Evolutionary conservation across 2,113 vertebrate genomes (phyloP), one percentile per base, ranked within the genome.

Genomic region (Falcunculus frontatus): DNA sequence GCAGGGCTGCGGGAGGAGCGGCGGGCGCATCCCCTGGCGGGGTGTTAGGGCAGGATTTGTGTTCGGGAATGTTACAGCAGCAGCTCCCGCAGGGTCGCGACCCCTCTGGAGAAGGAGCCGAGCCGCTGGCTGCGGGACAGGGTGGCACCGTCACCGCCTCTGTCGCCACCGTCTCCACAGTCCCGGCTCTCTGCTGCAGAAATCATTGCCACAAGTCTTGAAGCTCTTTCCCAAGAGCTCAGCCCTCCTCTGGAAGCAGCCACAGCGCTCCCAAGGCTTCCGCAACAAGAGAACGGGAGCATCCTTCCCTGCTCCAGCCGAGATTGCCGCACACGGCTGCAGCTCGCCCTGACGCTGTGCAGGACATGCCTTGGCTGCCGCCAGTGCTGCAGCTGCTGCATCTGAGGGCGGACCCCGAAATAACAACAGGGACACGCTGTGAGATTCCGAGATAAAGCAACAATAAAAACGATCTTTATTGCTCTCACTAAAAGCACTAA

Each of bases 401-500:
- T 15, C 73, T n/a, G 67, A 62, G 81, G 23, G 47, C 8, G 27
- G 76, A 75, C 91, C 89, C 88, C 73, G 42, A 72, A 92, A 62
- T 33, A 89, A 76, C 82, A 52, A 16, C 13, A 44, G 86, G 69
- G 35, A 75, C 60, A n/a, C 0, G 15, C 87, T 53, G 65, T 60
- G 64, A 94, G 56, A 89, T 37, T 62, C 56, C 11, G 13, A 14
- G 46, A 29, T 84, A 42, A 82, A 92, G 60, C 74, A 89, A 67
- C 80, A 63, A 67, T 74, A 87, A 89, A 89, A 73, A 6, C 55
- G 3, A 26, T 49, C 83, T 86, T 92, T 89, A 95, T 23, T 87
- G 94, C 84, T 50, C 32, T 79, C 84, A 90, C 87, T 93, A 52
- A 94, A 93, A 78, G 69, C 69, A 41, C 65, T 30, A 95, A 84